Conservation (phyloP, 2,888 invertebrate genomes). For the Zygaena filipendulae region DNA sequence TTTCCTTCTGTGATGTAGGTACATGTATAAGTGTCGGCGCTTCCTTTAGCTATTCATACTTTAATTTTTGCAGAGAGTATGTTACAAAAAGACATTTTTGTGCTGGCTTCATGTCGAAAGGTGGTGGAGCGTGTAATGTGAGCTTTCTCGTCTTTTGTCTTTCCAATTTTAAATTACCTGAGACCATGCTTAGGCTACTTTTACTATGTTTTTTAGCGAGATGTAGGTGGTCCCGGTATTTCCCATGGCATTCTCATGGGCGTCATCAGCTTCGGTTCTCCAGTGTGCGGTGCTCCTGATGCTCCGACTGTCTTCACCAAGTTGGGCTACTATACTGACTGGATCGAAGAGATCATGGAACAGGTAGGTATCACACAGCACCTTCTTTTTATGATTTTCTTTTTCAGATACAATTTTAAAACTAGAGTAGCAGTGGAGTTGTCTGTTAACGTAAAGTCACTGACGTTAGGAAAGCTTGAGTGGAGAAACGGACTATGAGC, state of each 20-base stretch:
- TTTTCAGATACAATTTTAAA: not conserved
- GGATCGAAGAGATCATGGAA: conserved; percentile 42
- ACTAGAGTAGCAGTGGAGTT: too few species aligned
- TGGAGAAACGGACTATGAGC: too few species aligned
- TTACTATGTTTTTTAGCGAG: conserved; percentile 25
- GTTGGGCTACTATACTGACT: conserved; percentile 37
- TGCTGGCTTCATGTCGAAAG: conserved; percentile 42
- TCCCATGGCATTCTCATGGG: conserved; percentile 30
- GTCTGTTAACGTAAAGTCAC: too few species aligned
- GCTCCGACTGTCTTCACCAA: conserved; percentile 53
- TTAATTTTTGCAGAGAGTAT: conserved; percentile 34
- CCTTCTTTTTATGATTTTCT: not conserved
- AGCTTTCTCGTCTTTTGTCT: conserved; percentile 16
- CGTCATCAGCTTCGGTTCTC: conserved; percentile 45
- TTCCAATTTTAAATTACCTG: not conserved
- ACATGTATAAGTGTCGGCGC: too few species aligned
- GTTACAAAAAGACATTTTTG: conserved; percentile 40
- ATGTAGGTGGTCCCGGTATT: conserved; percentile 47
- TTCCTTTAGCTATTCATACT: too few species aligned
- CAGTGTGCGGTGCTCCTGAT: conserved; percentile 38
- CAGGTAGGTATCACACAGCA: conserved; percentile 33
- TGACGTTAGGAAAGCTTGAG: too few species aligned
- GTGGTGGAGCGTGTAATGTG: conserved; percentile 49
- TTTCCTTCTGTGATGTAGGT: too few species aligned
- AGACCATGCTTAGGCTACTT: not conserved